phyloP scores from a whole-genome alignment of 2,888 invertebrate species.

The Andrena marginata region DNA sequence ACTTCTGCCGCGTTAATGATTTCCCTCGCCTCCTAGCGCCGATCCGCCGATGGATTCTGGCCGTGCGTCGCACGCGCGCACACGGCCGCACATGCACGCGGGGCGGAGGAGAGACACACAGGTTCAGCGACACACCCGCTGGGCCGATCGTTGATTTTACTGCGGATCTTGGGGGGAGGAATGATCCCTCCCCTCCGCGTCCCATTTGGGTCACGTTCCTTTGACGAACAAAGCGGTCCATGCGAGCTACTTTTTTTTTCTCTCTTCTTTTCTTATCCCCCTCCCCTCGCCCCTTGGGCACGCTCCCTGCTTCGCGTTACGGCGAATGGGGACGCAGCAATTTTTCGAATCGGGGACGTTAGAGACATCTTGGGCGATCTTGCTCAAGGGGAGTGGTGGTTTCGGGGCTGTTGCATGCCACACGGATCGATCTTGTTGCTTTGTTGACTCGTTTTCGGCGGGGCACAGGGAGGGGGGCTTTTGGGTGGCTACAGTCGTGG shows the following conservation, averaged over 20 bases:
- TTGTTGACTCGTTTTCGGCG: constrained; percentile 1
- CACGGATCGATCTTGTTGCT: not conserved
- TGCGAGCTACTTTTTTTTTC: constrained; percentile 3
- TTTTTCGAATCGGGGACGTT: constrained; percentile 6
- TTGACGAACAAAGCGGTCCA: constrained; percentile 47
- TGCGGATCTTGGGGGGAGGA: constrained; percentile 58
- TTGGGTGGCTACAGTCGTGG: no score
- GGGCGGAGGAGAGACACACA: constrained; percentile 8
- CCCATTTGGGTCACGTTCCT: constrained; percentile 52
- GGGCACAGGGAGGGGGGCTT: no score
- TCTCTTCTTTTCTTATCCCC: not conserved
- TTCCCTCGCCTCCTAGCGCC: constrained; percentile 41
- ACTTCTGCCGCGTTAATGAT: constrained; percentile 24
- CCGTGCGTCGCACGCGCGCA: constrained; percentile 59
- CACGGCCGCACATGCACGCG: not conserved
- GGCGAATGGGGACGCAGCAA: constrained; percentile 18
- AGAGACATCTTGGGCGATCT: not conserved
- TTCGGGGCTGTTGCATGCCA: constrained; percentile 23
- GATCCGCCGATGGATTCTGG: constrained; percentile 49
- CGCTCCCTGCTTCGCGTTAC: not conserved
- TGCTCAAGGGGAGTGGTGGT: not conserved
- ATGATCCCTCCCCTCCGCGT: constrained; percentile 20
- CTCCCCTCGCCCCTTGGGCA: no score
- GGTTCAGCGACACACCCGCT: constrained; percentile 66
- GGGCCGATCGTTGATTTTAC: constrained; percentile 62